Base-by-base conservation (phyloP, 2,113 vertebrate genomes). In the Acanthisitta chloris region DNA sequence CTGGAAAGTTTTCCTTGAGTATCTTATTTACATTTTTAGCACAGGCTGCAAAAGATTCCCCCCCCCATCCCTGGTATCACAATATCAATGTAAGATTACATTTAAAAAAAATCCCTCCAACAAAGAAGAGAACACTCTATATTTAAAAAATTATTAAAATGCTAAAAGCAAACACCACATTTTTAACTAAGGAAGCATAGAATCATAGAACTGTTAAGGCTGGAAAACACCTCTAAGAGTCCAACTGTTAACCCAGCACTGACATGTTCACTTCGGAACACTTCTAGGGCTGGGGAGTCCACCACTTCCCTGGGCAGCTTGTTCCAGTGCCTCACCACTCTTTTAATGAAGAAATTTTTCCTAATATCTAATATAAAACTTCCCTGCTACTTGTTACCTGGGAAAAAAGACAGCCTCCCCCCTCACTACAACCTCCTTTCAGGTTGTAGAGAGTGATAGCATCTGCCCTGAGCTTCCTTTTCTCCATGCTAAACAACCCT, bases 31-130 rank as follows among this genome's bases (percentile, higher is more conserved):
- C 3, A 58, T 73, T 82, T 70, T 48, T 40, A 65, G 49, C 28
- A 20, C 46, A 89, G 40, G 15, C 16, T 49, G 45, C 23, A 69
- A 64, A 81, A 34, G 2, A 18, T 24, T 67, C 3, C 2, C 2
- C 7, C 7, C 10, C 5, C 12, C 29, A 34, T 40, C 14, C 2
- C 17, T 9, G 1, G 3, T 31, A 70, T n/a, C 57, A 46, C 14
- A 48, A 49, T 6, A 54, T 19, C 6, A 88, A 81, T 38, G 8
- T 38, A 61, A 57, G 18, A 36, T 54, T 13, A 79, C 5, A 36
- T 14, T 14, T 38, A 46, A 66, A 71, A 71, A 26, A 64, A 14
- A 5, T 3, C 14, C 45, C 36, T 40, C 8, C 31, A 61, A 38
- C 1, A 4, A 62, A 72, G 77, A 77, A 58, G 7, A 36, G 26